Base-by-base conservation (phyloP, 2,888 invertebrate species). In the Oligia strigilis region DNA sequence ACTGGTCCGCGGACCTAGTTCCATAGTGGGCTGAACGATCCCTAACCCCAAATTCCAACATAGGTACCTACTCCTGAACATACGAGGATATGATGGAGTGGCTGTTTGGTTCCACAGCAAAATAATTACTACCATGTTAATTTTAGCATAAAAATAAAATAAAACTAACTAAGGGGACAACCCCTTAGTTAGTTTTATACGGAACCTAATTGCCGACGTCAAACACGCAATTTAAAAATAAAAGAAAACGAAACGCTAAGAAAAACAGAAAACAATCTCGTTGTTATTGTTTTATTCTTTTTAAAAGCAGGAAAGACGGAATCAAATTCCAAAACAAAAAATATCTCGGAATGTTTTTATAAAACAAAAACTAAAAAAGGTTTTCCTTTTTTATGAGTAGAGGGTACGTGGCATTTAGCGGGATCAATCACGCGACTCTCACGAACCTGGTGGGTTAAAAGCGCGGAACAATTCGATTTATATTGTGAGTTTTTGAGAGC, bases 381-480 rank as follows among this genome's bases (percentile, higher is more conserved):
- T 69, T 74, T 77, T 49, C 55, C 23, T 81, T 79, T 85, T 89
- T 82, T 75, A 65, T 81, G 77, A 82, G 82, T 40, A 23, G 40
- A 65, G 23, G 82, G 79, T 77, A 91, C 91, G 93, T 91, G 89
- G 88, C 92, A 92, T 94, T 93, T 91, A 91, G 89, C 89, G 78
- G 89, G 90, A 94, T 94, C 94, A 93, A 93, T 94, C 93, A 92
- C 90, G 91, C 88, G 88, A 90, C 89, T 91, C 90, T 85, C 87
- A 89, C 90, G 87, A 89, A 90, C 90, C 91, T 92, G 90, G 89
- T 88, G 83, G 85, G 91, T 88, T 90, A 89, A 94, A 94, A 93
- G 93, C 90, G 88, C 91, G 91, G 87, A 88, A 90, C 91, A 89
- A 91, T 92, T 89, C 90, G 85, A 88, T 91, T 89, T 82, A 84